Conservation (phyloP, 2,888 invertebrate genomes). For the Tubulanus polymorphus region DNA sequence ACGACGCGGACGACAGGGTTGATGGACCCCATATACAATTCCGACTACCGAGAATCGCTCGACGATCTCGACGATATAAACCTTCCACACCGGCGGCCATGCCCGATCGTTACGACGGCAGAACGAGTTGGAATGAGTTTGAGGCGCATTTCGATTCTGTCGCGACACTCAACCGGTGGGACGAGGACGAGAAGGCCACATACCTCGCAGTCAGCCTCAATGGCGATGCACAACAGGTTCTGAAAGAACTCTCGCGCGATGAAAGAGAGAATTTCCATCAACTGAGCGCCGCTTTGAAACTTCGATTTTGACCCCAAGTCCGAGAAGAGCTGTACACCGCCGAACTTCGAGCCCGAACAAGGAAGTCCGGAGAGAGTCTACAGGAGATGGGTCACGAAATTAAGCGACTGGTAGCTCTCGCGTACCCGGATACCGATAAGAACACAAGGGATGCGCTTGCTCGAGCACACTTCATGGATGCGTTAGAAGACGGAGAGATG, state of each 20-base stretch:
- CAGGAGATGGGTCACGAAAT: not conserved
- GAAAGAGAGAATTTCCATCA: too few species aligned
- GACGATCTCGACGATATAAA: too few species aligned
- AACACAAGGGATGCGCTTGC: not conserved
- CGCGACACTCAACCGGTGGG: conserved; percentile 10
- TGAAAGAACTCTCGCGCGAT: not conserved
- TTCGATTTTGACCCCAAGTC: too few species aligned
- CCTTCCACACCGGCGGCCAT: too few species aligned
- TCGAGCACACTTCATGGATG: not conserved
- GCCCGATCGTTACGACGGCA: conserved; percentile 15
- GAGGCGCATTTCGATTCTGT: conserved; percentile 13
- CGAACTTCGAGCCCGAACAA: not conserved
- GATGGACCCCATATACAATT: too few species aligned
- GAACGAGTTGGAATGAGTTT: conserved; percentile 10
- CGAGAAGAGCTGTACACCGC: not conserved
- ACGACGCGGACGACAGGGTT: too few species aligned
- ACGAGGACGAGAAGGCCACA: conserved; percentile 2
- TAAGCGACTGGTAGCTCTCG: not conserved
- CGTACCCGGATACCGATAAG: not conserved
- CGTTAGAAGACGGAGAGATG: not conserved
- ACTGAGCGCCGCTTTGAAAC: too few species aligned
- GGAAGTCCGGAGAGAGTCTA: not conserved
- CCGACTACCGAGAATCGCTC: too few species aligned
- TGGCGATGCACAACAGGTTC: conserved; percentile 9
- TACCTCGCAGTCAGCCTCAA: conserved; percentile 12